Base-by-base conservation (phyloP, 2,797 vertebrate species). In the Cyprinella venusta region DNA sequence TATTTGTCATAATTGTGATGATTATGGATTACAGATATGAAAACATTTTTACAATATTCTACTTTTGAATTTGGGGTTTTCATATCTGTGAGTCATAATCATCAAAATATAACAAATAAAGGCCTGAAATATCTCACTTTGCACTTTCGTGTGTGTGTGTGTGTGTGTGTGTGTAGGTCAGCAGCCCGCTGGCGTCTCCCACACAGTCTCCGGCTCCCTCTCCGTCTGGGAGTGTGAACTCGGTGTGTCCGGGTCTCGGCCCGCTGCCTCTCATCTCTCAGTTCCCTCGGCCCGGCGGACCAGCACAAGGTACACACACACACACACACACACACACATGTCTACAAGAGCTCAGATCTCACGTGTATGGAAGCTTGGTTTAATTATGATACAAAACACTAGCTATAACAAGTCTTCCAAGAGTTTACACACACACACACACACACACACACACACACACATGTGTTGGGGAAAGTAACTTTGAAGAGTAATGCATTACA, bases 131-230 rank as follows among this genome's bases (percentile, higher is more conserved):
- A 33, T 33, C 30, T 33, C 30, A 33, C 30, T 33, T 33, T 33
- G 30, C 30, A 3, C 30, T 33, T 2, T 33, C 80, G 3, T 1
- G 63, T 24, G 26, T 52, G 16, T 30, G 19, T 56, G 36, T 70
- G 24, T 68, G 71, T 56, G 18, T 65, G 16, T 81, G 54, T 86
- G 6, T 91, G 30, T 87, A 99, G 98, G 96, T 94, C 93, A 96
- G 86, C 87, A 99, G 97, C 91, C 98, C 98, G 10, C 93, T 97
- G 91, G 95, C 96, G 0, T 99, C 98, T 87, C 97, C 98, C 82
- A 96, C 97, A 24, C 98, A 98, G 88, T 99, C 98, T 86, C 98
- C 98, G 42, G 96, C 97, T 18, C 97, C 97, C 0, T 97, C 97
- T 79, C 97, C 97, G 16, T 96, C 97, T 59, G 96, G 96, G 91